Evolutionary conservation across 2,888 invertebrate species (phyloP).

Genomic region (Kuschelorhynchus macadamiae): DNA sequence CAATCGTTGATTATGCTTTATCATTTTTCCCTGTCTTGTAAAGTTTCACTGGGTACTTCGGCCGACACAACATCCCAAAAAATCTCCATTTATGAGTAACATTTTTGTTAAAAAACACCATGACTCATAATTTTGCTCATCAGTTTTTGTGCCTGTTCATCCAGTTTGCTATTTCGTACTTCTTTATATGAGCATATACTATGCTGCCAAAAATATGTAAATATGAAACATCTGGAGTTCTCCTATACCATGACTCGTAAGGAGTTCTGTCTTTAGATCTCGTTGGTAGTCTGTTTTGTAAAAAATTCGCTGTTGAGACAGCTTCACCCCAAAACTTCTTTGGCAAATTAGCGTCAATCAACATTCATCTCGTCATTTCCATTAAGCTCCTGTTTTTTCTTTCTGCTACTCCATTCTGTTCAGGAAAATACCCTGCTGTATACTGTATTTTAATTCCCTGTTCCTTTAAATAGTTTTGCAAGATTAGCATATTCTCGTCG

Average conservation of each 20-base stretch:
- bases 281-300: constrained; percentile 60
- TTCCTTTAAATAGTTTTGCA: constrained; percentile 15
- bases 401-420: constrained; percentile 32
- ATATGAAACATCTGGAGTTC: constrained; percentile 52
- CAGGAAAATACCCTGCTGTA: constrained; percentile 13
- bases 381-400: constrained; percentile 26
- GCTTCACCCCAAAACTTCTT: constrained; percentile 24
- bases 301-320: constrained; percentile 54
- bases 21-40: constrained; percentile 14
- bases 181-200: constrained; percentile 44
- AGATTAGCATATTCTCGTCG: constrained; percentile 24
- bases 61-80: constrained; percentile 18
- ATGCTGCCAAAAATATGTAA: constrained; percentile 56
- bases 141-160: constrained; percentile 51
- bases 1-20: too few species aligned
- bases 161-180: constrained; percentile 53
- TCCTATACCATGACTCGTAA: constrained; percentile 54
- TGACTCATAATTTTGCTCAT: constrained; percentile 31
- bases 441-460: constrained; percentile 19
- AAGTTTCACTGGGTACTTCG: constrained; percentile 1
- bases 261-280: constrained; percentile 53
- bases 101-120: constrained; percentile 20
- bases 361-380: constrained; percentile 12
- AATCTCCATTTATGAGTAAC: constrained; percentile 8
- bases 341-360: constrained; percentile 13